Conservation (phyloP, 2,888 invertebrate genomes). For the Laothoe populi region DNA sequence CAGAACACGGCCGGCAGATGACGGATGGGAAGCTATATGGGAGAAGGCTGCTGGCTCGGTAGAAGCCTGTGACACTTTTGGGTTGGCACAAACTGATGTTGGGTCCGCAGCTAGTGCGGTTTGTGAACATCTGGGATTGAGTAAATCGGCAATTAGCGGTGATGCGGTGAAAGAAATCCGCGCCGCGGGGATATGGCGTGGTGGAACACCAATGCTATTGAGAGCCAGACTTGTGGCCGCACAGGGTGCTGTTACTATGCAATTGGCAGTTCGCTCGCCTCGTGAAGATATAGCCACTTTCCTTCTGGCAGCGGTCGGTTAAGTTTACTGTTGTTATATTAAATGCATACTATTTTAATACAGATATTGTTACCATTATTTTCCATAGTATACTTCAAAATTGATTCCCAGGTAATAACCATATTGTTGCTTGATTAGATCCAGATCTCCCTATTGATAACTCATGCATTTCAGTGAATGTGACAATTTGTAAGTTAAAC, state of each 20-base stretch:
- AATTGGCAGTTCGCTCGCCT: slow-evolving; percentile 94
- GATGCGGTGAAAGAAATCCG: slow-evolving; percentile 75
- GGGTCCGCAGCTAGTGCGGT: slow-evolving; percentile 70
- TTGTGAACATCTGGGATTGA: slow-evolving; percentile 70
- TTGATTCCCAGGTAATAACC: neutral
- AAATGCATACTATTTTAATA: neutral
- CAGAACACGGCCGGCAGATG: slow-evolving; percentile 56
- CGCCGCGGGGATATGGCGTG: slow-evolving; percentile 92
- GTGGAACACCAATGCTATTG: slow-evolving; percentile 95
- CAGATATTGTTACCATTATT: neutral
- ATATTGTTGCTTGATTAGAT: neutral
- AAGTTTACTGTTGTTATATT: slow-evolving; percentile 45
- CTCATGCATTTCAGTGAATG: neutral
- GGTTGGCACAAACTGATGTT: slow-evolving; percentile 86
- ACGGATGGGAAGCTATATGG: slow-evolving; percentile 89
- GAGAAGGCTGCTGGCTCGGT: slow-evolving; percentile 87
- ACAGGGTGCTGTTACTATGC: slow-evolving; percentile 95
- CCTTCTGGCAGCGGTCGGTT: slow-evolving; percentile 94
- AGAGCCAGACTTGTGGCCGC: slow-evolving; percentile 91
- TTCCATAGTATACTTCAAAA: neutral
- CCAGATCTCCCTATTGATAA: neutral
- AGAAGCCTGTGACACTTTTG: slow-evolving; percentile 97
- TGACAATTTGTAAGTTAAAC: slow-evolving; percentile 6
- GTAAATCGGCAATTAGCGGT: slow-evolving; percentile 62
- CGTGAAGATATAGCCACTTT: slow-evolving; percentile 94